phyloP scores from a whole-genome alignment of 2,888 invertebrate genomes.

The Nymphalis urticae region DNA sequence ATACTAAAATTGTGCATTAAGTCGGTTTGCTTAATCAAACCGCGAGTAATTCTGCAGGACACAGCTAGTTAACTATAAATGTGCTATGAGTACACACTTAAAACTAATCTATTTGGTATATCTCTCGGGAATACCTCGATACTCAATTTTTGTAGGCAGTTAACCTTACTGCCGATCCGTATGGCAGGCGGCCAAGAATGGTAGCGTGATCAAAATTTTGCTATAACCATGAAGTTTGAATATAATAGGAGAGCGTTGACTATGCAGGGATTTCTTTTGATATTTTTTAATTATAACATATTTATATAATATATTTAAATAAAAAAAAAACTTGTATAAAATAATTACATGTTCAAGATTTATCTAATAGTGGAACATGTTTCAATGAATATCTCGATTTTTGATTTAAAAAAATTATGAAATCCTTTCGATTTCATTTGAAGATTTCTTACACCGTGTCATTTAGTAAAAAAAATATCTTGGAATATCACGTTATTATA shows the following conservation, averaged over 20 bases:
- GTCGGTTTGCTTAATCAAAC: too few species aligned
- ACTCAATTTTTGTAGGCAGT: constrained; percentile 9
- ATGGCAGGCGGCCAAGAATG: constrained; percentile 19
- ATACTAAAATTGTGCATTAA: too few species aligned
- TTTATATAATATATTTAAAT: background rate
- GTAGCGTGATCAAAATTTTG: constrained; percentile 20
- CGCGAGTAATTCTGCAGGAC: too few species aligned
- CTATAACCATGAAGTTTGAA: constrained; percentile 8
- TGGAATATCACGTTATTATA: too few species aligned
- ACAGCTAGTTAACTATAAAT: background rate
- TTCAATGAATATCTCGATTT: too few species aligned
- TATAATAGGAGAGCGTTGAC: background rate
- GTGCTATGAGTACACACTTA: background rate
- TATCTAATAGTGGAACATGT: too few species aligned
- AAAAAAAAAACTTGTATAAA: too few species aligned
- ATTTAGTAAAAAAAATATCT: too few species aligned
- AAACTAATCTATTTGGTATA: background rate
- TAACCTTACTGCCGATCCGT: constrained; percentile 16
- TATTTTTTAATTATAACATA: background rate
- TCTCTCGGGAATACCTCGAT: background rate
- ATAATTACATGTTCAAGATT: too few species aligned
- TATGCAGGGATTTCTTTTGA: background rate
- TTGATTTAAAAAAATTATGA: too few species aligned
- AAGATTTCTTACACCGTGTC: too few species aligned
- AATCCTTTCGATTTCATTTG: too few species aligned